Conservation (phyloP, 2,797 vertebrate genomes). For the Corythornis leucogaster region DNA sequence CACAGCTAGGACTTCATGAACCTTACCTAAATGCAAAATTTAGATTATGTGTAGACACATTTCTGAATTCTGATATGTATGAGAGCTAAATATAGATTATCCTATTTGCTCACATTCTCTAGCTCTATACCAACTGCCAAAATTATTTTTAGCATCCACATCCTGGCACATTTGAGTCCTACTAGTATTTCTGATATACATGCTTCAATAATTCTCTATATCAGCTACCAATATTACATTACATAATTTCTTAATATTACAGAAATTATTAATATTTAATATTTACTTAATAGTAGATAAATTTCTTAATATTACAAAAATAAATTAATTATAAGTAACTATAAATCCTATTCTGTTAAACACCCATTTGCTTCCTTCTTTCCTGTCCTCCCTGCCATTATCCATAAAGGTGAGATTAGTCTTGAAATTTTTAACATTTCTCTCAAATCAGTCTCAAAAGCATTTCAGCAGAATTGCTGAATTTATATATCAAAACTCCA, state of each 20-base stretch:
- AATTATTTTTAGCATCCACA: constrained; percentile 36
- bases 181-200: not conserved
- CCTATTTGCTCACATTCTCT: constrained; percentile 18
- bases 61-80: constrained; percentile 3
- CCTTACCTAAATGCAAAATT: not conserved
- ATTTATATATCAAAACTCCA: not conserved
- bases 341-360: not conserved
- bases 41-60: not conserved
- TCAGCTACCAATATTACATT: not conserved
- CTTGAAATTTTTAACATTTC: not conserved
- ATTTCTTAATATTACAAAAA: not conserved
- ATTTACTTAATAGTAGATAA: too few species aligned
- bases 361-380: not conserved
- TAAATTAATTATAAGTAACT: not conserved
- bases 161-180: constrained; percentile 9
- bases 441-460: not conserved
- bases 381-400: not conserved
- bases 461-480: not conserved
- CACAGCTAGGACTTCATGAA: not conserved
- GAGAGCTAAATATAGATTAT: constrained; percentile 17
- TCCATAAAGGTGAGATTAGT: not conserved
- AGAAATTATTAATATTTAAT: too few species aligned
- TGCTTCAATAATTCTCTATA: constrained; percentile 11
- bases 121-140: not conserved
- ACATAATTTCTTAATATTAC: too few species aligned